Evolutionary conservation across 1,140 invertebrate genomes (phyloP), one percentile per base, ranked within the genome.

Genomic region (Cyrtorhinus lividipennis): DNA sequence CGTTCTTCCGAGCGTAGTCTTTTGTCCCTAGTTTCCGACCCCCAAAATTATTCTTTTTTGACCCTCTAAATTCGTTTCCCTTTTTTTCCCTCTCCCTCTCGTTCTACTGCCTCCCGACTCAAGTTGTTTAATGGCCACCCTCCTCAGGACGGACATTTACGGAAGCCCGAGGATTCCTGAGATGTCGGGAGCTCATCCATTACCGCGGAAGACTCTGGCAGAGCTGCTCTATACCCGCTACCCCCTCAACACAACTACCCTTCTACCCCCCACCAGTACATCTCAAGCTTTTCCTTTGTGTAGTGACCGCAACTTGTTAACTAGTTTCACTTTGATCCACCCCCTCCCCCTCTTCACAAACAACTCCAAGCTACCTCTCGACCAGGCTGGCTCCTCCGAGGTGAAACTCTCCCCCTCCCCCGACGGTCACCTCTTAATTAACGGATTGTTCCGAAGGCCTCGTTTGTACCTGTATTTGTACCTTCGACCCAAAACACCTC

Each of bases 141-240:
- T 3, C 12, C 18, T 20, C 5, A 12, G 10, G 48, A 53, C 15
- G 48, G 48, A 15, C 48, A 53, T 53, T 53, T 53, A 53, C 48
- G 10, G 18, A 53, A 53, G 48, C 48, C 3, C 18, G 5, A 10
- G 48, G 48, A 53, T 53, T 12, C 48, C 48, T 10, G 48, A 20
- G 48, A 53, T 53, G 48, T 53, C 48, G 30, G 48, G 48, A 53
- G 48, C 48, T 53, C 48, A 53, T 53, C 48, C 48, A 22, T 53
- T 53, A 22, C 10, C 10, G 5, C 18, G 48, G 3, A 10, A 53
- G 18, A 8, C 12, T 53, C 20, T 53, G 10, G 12, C 8, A 12
- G n/a, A n/a, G n/a, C n/a, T n/a, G n/a, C n/a, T n/a, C n/a, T n/a
- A n/a, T n/a, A n/a, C n/a, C n/a, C n/a, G n/a, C n/a, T n/a, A n/a